Base-by-base conservation (phyloP, 2,797 vertebrate species). In the Cichlasoma orientale region DNA sequence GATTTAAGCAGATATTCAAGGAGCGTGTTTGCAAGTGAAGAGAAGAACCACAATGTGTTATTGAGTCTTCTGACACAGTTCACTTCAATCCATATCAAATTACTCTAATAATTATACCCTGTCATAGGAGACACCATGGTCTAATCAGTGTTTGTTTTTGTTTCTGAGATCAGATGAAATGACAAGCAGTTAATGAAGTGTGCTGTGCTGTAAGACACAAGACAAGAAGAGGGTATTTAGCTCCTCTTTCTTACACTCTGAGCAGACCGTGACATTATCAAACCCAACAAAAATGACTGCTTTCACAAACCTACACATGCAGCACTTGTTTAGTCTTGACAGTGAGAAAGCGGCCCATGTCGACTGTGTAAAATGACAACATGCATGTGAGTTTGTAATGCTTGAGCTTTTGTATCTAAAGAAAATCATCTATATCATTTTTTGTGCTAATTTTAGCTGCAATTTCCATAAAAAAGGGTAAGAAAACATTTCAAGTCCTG, bases 181-280 rank as follows among this genome's bases (percentile, higher is more conserved):
- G 57, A 76, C 77, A 84, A 63, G 72, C 54, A 31, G 73, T 33
- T 86, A 85, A 90, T 83, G 75, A 82, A 74, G 79, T 73, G 74
- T 44, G 59, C 41, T 56, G 33, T 41, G 56, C 56, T 77, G 25
- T 53, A 53, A 53, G 21, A 72, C 12, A 59, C 25, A 36, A 68
- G 9, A 70, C 7, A 77, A 52, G 63, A 29, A 68, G 23, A 68
- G 25, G 25, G 44, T 50, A 50, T 50, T 68, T 50, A 68, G 63
- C 63, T 50, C 25, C 44, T 68, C 63, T 68, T 29, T 66, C 16
- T 50, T 31, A 29, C 44, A 47, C 27, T 50, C 41, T 29, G 16
- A 68, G 61, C 16, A 50, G 19, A 59, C n/a, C 14, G 19, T 31
- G 11, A 66, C 27, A 58, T 36, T 50, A 23, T 47, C 1, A 18